Conservation (phyloP, 1,140 invertebrate species). For the Ips nitidus region DNA sequence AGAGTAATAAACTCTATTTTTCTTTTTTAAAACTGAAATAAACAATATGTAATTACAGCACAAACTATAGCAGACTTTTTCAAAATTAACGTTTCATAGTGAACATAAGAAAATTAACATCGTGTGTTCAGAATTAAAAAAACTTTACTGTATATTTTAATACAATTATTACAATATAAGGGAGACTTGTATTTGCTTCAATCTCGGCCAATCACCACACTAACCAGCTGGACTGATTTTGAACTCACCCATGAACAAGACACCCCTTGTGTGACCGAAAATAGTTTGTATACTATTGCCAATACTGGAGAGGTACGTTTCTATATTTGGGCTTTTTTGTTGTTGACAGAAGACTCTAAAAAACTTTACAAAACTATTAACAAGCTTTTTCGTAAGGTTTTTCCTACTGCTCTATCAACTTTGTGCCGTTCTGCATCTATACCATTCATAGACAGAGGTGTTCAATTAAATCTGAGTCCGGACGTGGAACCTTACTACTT, state of each 20-base stretch:
- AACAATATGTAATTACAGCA: too few relatives aligned
- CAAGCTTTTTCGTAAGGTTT: conserved; percentile 12
- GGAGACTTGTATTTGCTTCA: conserved; percentile 65
- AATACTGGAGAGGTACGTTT: conserved; percentile 65
- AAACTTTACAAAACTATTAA: not conserved
- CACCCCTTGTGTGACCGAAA: conserved; percentile 58
- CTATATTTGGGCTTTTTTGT: not conserved
- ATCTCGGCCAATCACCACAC: conserved; percentile 71
- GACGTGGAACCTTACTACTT: conserved; percentile 22
- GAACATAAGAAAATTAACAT: too few relatives aligned
- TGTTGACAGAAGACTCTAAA: not conserved
- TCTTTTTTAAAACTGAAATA: too few relatives aligned
- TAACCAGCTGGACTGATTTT: conserved; percentile 70
- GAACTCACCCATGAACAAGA: conserved; percentile 75
- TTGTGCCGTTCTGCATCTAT: conserved; percentile 51
- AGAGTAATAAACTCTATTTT: too few relatives aligned
- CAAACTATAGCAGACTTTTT: too few relatives aligned
- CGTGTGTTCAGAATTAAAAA: too few relatives aligned
- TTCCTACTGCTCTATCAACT: conserved; percentile 3
- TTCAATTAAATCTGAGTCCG: conserved; percentile 37
- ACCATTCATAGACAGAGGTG: conserved; percentile 47
- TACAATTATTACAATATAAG: conserved; percentile 44
- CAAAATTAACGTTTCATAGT: too few relatives aligned
- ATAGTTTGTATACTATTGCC: conserved; percentile 57
- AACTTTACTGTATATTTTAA: too few relatives aligned